Percentiles rank a stretch among this genome's conserved stretches.
These are phyloP conservation scores for Salminus brasiliensis DNA, from an alignment of 2,113 vertebrate species.

Conservation along the genomic window DNA sequence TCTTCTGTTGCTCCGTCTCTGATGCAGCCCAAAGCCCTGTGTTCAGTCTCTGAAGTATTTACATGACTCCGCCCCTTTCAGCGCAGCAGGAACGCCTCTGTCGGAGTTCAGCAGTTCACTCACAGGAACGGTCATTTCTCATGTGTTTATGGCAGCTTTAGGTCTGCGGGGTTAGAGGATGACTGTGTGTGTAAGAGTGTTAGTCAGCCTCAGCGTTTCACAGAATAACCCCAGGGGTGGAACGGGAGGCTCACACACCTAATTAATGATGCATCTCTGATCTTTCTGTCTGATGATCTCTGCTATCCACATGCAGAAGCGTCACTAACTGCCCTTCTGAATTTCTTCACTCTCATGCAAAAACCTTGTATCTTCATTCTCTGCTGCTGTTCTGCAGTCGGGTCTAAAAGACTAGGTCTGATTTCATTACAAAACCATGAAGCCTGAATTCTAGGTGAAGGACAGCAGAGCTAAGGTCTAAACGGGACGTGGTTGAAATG, in stretches of 20 bases:
- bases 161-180: conserved; percentile 8
- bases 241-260: conserved; percentile 24
- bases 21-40: too few species aligned
- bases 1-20: conserved; percentile 14
- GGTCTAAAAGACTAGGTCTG: too few species aligned
- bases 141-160: conserved; percentile 31
- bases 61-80: background rate
- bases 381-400: too few species aligned
- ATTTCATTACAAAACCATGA: too few species aligned
- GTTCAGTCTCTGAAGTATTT: too few species aligned
- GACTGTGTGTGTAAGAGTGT: conserved; percentile 16
- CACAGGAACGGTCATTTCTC: background rate
- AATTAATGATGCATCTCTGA: conserved; percentile 31
- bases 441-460: too few species aligned
- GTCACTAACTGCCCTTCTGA: background rate
- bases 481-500: too few species aligned
- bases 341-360: background rate
- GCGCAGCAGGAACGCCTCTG: conserved; percentile 1
- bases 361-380: too few species aligned
- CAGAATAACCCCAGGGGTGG: conserved; percentile 34
- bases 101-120: background rate
- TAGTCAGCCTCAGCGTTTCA: conserved; percentile 31
- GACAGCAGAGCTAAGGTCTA: too few species aligned
- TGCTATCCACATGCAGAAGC: conserved; percentile 21
- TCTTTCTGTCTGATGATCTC: background rate